Evolutionary conservation across 2,888 invertebrate species (phyloP).

Genomic region (Lamproptera curius): DNA sequence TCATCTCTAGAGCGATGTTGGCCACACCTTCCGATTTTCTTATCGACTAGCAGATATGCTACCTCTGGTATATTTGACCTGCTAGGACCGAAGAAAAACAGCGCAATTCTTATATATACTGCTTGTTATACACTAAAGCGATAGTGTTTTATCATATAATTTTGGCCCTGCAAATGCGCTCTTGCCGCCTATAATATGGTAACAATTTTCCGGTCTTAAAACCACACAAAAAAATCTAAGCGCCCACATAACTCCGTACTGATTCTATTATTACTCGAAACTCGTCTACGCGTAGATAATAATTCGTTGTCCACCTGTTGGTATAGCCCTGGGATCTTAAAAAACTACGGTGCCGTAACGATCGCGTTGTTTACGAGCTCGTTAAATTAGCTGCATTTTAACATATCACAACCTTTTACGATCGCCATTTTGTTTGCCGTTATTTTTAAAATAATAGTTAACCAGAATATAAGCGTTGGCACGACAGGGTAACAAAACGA

Average conservation of each 20-base stretch:
- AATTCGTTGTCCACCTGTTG: constrained; percentile 15
- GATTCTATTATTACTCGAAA: neutral
- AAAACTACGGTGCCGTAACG: constrained; percentile 12
- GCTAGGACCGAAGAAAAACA: too few species aligned
- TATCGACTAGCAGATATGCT: too few species aligned
- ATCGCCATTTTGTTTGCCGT: constrained; percentile 14
- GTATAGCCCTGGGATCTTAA: constrained; percentile 15
- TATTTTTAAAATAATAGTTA: constrained; percentile 20
- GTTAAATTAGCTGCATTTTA: constrained; percentile 18
- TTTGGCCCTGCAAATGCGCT: too few species aligned
- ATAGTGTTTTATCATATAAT: too few species aligned
- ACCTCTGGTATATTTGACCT: too few species aligned
- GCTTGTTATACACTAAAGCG: too few species aligned
- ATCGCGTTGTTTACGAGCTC: constrained; percentile 13
- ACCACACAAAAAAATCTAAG: too few species aligned
- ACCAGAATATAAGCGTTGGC: constrained; percentile 16
- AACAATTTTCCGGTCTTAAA: too few species aligned
- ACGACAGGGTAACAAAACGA: constrained; percentile 15
- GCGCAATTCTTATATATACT: too few species aligned
- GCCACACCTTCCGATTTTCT: constrained; percentile 6
- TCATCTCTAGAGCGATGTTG: constrained; percentile 24
- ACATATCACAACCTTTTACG: constrained; percentile 21
- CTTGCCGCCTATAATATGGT: too few species aligned
- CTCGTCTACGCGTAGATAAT: neutral
- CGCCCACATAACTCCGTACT: too few species aligned